Percentiles rank a stretch among this genome's conserved stretches.
Evolutionary conservation across 2,113 vertebrate genomes (phyloP).

Genomic region (Alligator mississippiensis): DNA sequence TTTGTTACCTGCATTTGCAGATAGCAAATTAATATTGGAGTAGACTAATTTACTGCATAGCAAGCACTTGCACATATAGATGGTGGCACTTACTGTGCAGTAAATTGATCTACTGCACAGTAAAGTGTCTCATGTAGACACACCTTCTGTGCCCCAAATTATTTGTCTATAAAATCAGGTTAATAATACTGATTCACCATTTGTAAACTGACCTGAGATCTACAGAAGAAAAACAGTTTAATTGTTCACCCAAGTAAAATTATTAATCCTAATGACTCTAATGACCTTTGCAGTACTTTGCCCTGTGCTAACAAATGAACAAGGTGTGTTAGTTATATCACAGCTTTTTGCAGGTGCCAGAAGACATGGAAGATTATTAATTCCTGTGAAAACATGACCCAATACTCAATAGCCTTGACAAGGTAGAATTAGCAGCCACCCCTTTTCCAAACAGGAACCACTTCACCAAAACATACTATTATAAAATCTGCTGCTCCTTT

Average conservation of each 20-base stretch:
- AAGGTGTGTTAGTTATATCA: neutral
- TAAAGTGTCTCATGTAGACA: too few species aligned
- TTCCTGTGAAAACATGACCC: neutral
- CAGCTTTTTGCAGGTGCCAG: neutral
- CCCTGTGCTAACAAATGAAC: neutral
- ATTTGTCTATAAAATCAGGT: neutral
- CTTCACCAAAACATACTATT: neutral
- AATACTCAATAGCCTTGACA: neutral
- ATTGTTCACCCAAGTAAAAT: neutral
- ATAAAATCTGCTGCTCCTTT: conserved; percentile 3
- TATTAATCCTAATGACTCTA: neutral
- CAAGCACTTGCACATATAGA: too few species aligned
- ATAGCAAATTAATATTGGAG: too few species aligned
- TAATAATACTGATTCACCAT: neutral
- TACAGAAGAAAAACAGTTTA: neutral
- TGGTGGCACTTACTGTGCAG: too few species aligned
- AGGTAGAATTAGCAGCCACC: neutral
- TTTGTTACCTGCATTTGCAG: neutral
- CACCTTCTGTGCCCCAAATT: neutral
- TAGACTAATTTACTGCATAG: too few species aligned
- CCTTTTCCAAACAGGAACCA: neutral
- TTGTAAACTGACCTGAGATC: neutral
- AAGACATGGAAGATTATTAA: neutral
- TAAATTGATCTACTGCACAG: too few species aligned
- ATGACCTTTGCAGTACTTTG: neutral